These are phyloP conservation scores for Trialeurodes vaporariorum DNA, from an alignment of 1,140 invertebrate species.

Conservation along the genomic window DNA sequence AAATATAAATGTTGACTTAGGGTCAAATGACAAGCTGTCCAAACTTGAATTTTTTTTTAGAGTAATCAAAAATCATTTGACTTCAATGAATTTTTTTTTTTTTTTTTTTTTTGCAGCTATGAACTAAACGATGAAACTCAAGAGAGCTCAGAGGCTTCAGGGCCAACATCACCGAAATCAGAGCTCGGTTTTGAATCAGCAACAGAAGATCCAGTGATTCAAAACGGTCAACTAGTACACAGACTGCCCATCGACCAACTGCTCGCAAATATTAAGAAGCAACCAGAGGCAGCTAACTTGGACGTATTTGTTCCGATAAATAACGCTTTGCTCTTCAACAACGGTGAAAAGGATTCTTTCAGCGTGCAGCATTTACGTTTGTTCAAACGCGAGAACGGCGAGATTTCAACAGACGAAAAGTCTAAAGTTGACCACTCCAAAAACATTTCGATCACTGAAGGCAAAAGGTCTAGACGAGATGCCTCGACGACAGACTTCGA, in stretches of 20 bases:
- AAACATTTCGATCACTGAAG: not conserved
- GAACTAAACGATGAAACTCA: constrained; percentile 33
- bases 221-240: constrained; percentile 21
- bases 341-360: constrained; percentile 5
- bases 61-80: too few relatives aligned
- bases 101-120: too few relatives aligned
- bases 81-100: too few relatives aligned
- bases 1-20: too few relatives aligned
- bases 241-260: constrained; percentile 22
- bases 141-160: constrained; percentile 35
- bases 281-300: not conserved
- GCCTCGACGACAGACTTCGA: too few relatives aligned
- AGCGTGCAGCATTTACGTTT: constrained; percentile 16
- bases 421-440: not conserved
- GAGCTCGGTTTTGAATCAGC: not conserved
- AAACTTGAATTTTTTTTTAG: too few relatives aligned
- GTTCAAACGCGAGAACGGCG: constrained; percentile 39
- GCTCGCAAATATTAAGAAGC: constrained; percentile 9
- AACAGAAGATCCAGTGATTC: constrained; percentile 18
- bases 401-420: constrained; percentile 13
- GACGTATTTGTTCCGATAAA: not conserved
- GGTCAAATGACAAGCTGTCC: too few relatives aligned
- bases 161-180: constrained; percentile 38
- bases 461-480: not conserved
- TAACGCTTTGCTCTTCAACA: not conserved